Evolutionary conservation across 2,113 vertebrate genomes (phyloP), one percentile per base, ranked within the genome.

Genomic region (Tricholaema leucomelas): DNA sequence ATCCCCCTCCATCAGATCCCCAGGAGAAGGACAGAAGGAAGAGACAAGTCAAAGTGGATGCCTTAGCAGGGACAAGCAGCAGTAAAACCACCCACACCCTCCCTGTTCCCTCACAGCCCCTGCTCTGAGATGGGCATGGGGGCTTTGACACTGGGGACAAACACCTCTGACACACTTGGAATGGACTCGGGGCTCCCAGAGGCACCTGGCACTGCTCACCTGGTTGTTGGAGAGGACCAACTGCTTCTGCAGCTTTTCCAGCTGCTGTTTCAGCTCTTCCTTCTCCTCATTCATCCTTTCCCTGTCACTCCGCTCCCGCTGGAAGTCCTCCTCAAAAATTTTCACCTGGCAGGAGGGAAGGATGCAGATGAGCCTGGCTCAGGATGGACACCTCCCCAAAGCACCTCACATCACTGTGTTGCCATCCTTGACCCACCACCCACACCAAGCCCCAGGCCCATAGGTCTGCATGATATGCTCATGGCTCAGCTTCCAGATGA

Each of bases 201-300:
- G 5, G 24, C 30, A 35, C 17, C 33, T 40, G 54, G 42, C 0
- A 0, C 33, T 80, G 33, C 67, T 93, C 72, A 91, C 99, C 98
- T 99, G 99, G 93, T 98, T 98, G 54, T 96, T 98, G 64, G 99
- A 97, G 88, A 98, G 97, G 12, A 98, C 97, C 94, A 99, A 96
- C 96, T 99, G 99, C 92, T 98, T 98, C 97, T 99, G 98, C 55
- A 99, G 97, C 79, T 98, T 98, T 87, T 99, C 99, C 90, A 99
- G 97, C 92, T 99, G 98, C 93, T 98, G 98, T 93, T 98, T 99
- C 93, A 99, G 94, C 74, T 99, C 99, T 66, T 99, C 99, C 88
- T 99, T 99, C 93, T 99, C 99, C 94, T 99, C 99, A 7, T 99
- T 99, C 99, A 99, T 99, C 54, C 99, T 98, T 81, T 99, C 99